Evolutionary conservation across 2,888 invertebrate genomes (phyloP), one percentile per base, ranked within the genome.

Genomic region (Nymphalis c-album): DNA sequence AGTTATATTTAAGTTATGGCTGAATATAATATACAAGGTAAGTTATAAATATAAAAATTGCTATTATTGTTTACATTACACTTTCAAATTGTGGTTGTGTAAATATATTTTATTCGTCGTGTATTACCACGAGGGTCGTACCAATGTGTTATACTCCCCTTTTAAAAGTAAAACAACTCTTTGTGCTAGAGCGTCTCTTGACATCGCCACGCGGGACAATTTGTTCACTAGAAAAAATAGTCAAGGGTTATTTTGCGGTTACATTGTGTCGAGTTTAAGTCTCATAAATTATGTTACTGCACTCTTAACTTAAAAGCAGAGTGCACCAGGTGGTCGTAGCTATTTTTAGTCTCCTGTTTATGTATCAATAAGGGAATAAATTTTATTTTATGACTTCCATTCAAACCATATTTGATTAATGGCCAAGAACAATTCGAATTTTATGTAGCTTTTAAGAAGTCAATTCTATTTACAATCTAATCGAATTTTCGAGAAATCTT

Each of bases 181-280:
- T 59, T 67, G 67, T 67, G 26, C 57, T 7, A 47, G 47, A 58
- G 26, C 57, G 57, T 57, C 81, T 84, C 85, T 87, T 82, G 78
- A 83, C 85, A 79, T 79, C 77, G 77, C 73, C 73, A 76, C 75
- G 74, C 71, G 75, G 74, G 76, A 84, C 80, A 84, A 86, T 84
- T 85, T 84, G 85, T 83, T 81, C 80, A 75, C 78, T 84, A 83
- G 82, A 83, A 84, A 84, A 85, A 84, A 83, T 82, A 86, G 84
- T 87, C 80, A 88, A 90, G 90, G 87, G 91, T 89, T 90, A 87
- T 86, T 82, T 87, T 88, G 91, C 90, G 88, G 90, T 85, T 74
- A 84, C 82, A 87, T 88, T 90, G 87, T 88, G 81, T 85, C 71
- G 76, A 79, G 75, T 80, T 80, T 77, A 80, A 82, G 79, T 76